Evolutionary conservation across 2,888 invertebrate genomes (phyloP).

Genomic region (Megaustenia siamemsis): DNA sequence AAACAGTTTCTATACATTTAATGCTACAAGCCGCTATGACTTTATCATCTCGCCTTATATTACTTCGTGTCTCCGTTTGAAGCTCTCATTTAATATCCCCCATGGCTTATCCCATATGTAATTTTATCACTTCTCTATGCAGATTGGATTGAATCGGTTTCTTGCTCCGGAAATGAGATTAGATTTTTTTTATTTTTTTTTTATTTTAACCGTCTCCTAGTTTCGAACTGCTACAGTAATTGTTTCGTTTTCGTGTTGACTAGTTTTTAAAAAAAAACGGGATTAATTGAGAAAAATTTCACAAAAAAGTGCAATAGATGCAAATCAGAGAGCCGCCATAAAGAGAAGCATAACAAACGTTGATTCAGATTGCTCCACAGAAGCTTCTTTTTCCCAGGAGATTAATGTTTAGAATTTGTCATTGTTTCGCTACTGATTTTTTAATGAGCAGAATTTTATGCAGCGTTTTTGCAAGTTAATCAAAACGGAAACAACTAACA

Average conservation of each 20-base stretch:
- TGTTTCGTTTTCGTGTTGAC: conserved; percentile 26
- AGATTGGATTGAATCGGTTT: conserved; percentile 18
- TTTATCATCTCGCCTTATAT: conserved; percentile 12
- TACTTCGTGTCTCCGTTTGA: conserved; percentile 17
- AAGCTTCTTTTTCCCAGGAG: not conserved
- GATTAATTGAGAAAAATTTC: conserved; percentile 4
- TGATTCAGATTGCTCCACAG: not conserved
- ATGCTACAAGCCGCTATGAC: not conserved
- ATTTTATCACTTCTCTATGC: conserved; percentile 24
- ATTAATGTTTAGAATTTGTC: not conserved
- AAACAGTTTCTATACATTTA: not conserved
- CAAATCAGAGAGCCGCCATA: not conserved
- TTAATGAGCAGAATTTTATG: conserved; percentile 3
- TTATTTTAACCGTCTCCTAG: not conserved
- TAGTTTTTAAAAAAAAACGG: not conserved
- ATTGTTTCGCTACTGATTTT: not conserved
- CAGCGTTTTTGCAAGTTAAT: too few species aligned
- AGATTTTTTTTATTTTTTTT: not conserved
- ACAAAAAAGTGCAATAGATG: conserved; percentile 1
- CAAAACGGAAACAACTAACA: too few species aligned
- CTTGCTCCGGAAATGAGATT: conserved; percentile 19
- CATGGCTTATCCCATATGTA: conserved; percentile 8
- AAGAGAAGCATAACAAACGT: not conserved
- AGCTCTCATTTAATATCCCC: conserved; percentile 19
- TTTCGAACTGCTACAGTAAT: not conserved